phyloP scores from a whole-genome alignment of 2,113 vertebrate genomes.

The Nannobrachium achirus region DNA sequence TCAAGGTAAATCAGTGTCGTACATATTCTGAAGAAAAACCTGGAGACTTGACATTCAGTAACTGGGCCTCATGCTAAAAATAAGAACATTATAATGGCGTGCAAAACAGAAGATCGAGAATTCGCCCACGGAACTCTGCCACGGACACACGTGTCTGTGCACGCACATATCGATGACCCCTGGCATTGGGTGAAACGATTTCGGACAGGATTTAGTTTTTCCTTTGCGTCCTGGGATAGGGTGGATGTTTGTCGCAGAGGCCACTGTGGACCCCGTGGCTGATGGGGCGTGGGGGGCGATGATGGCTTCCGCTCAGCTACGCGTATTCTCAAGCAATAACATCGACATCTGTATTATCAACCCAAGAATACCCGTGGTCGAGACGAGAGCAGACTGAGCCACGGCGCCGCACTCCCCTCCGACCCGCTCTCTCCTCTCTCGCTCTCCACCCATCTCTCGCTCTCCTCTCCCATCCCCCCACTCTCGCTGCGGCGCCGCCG shows the following conservation, averaged over 20 bases:
- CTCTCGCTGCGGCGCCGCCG: conserved; percentile 25
- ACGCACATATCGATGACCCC: no score
- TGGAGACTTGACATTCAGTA: no score
- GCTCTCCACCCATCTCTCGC: background rate
- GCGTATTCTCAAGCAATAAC: conserved; percentile 78
- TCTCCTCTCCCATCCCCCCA: conserved; percentile 28
- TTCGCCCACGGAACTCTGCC: no score
- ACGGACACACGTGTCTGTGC: no score
- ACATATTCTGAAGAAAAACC: no score
- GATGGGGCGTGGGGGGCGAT: conserved; percentile 14
- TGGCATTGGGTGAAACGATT: no score
- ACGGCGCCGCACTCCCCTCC: conserved; percentile 67
- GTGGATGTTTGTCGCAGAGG: background rate
- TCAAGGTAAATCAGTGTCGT: no score
- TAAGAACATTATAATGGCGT: no score
- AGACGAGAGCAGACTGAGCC: conserved; percentile 73
- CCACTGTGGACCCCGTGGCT: background rate
- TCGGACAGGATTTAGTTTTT: no score
- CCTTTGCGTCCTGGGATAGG: background rate
- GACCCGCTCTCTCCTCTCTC: conserved; percentile 51
- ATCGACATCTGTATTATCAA: conserved; percentile 70
- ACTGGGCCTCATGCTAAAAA: no score
- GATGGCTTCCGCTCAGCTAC: conserved; percentile 73
- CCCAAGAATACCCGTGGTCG: conserved; percentile 69
- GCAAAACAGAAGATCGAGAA: no score